Conservation (phyloP, 2,888 invertebrate species). For the Criorhina ranunculi region DNA sequence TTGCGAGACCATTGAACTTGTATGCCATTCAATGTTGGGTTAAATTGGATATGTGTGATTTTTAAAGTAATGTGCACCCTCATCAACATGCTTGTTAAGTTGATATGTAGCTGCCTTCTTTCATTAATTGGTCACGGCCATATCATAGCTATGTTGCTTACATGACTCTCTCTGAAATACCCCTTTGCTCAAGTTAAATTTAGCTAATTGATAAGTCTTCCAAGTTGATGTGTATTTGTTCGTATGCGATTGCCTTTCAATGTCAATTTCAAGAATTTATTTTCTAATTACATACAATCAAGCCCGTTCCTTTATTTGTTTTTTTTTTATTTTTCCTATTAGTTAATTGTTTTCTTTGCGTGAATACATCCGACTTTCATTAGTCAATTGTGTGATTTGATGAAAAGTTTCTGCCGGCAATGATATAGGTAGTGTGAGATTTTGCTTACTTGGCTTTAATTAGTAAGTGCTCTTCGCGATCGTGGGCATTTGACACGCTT, state of each 20-base stretch:
- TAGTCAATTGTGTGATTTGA: constrained; percentile 11
- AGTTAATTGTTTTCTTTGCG: constrained; percentile 6
- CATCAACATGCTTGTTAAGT: too few relatives aligned
- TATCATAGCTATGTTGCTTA: too few relatives aligned
- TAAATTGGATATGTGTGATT: not conserved
- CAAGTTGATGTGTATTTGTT: not conserved
- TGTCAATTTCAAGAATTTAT: constrained; percentile 13
- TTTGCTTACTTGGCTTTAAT: too few relatives aligned
- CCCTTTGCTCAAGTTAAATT: not conserved
- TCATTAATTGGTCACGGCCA: too few relatives aligned
- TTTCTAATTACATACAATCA: constrained; percentile 12
- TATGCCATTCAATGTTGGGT: not conserved
- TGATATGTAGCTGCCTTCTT: too few relatives aligned
- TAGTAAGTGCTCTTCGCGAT: too few relatives aligned
- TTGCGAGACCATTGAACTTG: constrained; percentile 58
- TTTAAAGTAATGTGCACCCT: too few relatives aligned
- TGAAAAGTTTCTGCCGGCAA: not conserved
- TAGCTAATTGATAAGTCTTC: not conserved
- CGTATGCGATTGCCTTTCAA: constrained; percentile 4
- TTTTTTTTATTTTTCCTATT: not conserved
- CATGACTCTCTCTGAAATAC: too few relatives aligned
- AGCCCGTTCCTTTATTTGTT: not conserved
- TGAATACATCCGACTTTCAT: constrained; percentile 16
- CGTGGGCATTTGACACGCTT: too few relatives aligned
- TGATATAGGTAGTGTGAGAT: too few relatives aligned